These are phyloP conservation scores for Laticauda colubrina DNA, from an alignment of 2,113 vertebrate genomes.

Conservation along the genomic window DNA sequence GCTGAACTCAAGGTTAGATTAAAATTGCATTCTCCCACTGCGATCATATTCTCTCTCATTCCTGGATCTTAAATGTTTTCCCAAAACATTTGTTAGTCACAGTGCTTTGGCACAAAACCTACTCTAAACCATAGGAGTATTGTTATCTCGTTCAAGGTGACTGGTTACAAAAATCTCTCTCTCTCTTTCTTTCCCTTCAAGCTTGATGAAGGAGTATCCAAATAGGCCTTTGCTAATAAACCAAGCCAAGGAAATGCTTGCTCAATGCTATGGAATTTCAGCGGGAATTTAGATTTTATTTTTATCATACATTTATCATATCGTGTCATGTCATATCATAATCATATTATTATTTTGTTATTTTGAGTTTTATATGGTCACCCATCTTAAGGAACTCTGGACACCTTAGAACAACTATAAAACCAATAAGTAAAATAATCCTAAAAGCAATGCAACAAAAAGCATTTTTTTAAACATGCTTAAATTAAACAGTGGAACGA, in stretches of 20 bases:
- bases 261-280: background rate
- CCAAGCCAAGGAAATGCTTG: background rate
- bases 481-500: background rate
- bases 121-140: constrained; percentile 10
- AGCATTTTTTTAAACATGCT: background rate
- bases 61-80: background rate
- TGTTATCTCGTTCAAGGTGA: constrained; percentile 43
- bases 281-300: background rate
- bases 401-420: background rate
- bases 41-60: background rate
- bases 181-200: background rate
- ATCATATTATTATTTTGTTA: too few species aligned
- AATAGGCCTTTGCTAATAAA: background rate
- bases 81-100: constrained; percentile 3
- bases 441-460: background rate
- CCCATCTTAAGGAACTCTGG: background rate
- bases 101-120: background rate
- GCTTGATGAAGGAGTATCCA: accelerated
- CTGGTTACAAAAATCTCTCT: background rate
- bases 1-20: background rate
- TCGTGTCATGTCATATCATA: too few species aligned
- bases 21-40: background rate
- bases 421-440: background rate
- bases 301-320: too few species aligned
- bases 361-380: too few species aligned